phyloP scores from a whole-genome alignment of 23 tunicate genomes.

The Trididemnum clinides region DNA sequence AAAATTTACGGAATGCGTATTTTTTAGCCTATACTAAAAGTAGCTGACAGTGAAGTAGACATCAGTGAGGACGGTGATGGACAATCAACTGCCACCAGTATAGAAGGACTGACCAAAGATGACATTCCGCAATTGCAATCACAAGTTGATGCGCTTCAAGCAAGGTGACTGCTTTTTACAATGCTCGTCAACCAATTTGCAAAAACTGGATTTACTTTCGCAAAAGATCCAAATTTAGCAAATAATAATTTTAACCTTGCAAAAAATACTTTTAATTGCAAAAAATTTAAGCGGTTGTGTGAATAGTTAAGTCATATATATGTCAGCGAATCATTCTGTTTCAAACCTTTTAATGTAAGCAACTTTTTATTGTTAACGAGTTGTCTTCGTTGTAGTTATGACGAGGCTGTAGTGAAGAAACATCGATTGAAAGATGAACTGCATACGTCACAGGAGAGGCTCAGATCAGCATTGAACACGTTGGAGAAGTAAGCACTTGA shows the following conservation, averaged over 20 bases:
- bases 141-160: constrained; percentile 64
- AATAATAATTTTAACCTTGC: too few relatives aligned
- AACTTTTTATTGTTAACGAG: background rate
- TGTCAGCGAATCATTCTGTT: too few relatives aligned
- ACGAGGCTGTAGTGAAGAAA: constrained; percentile 82
- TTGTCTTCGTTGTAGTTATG: constrained; percentile 57
- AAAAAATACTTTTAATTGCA: too few relatives aligned
- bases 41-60: constrained; percentile 14
- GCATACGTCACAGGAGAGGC: constrained; percentile 77
- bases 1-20: too few relatives aligned
- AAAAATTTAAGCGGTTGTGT: too few relatives aligned
- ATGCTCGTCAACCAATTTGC: too few relatives aligned
- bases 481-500: constrained; percentile 59
- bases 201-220: too few relatives aligned
- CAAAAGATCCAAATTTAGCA: too few relatives aligned
- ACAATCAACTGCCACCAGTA: constrained; percentile 34
- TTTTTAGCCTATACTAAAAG: background rate
- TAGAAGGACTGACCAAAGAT: constrained; percentile 70
- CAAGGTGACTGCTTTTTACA: too few relatives aligned
- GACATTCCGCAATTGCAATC: constrained; percentile 66
- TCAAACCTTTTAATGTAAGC: too few relatives aligned
- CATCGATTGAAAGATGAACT: constrained; percentile 77
- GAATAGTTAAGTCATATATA: too few relatives aligned
- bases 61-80: constrained; percentile 32
- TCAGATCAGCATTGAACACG: constrained; percentile 77